Evolutionary conservation across 1,140 invertebrate species (phyloP), one percentile per base, ranked within the genome.

Genomic region (Drosophila fuyamai): DNA sequence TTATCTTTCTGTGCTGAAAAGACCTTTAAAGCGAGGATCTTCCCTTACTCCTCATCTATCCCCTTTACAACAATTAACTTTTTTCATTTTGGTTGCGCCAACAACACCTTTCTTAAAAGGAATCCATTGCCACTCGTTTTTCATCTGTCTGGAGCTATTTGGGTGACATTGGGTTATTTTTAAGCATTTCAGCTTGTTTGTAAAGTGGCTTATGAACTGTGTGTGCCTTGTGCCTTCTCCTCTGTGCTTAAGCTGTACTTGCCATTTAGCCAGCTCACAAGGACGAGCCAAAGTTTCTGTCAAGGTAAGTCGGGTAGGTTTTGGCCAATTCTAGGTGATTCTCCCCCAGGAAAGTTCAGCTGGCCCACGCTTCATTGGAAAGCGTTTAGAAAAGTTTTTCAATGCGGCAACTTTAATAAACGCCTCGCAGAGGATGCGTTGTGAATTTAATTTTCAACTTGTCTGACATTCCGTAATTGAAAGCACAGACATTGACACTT

Each of bases 361-460:
- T 58, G 36, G 54, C 58, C 35, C 46, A 83, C 79, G 79, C 79
- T 79, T 63, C 50, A 79, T 82, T 83, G 80, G 56, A 76, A 77
- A 65, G 61, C 79, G 61, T 78, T 82, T 74, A 66, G 67, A 32
- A 81, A 76, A 81, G 78, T 81, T 81, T 81, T 50, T 62, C 68
- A 80, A 56, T 41, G 51, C 58, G 54, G 53, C 60, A 82, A 79
- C 75, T 81, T 81, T 70, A 81, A 81, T 80, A 80, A 79, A 62
- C 56, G 50, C 51, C 57, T 50, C 5, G 55, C 18, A n/a, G 55
- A 74, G 61, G 67, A 53, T 65, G 63, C 76, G 59, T 58, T 74
- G 80, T 80, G 76, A 89, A 88, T 89, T 89, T 89, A 84, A 88
- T 88, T 88, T 88, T 89, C 83, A 89, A 80, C 80, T 80, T 81